These are phyloP conservation scores for Pseudachorutes palmiensis DNA, from an alignment of 1,140 invertebrate species.

Conservation along the genomic window DNA sequence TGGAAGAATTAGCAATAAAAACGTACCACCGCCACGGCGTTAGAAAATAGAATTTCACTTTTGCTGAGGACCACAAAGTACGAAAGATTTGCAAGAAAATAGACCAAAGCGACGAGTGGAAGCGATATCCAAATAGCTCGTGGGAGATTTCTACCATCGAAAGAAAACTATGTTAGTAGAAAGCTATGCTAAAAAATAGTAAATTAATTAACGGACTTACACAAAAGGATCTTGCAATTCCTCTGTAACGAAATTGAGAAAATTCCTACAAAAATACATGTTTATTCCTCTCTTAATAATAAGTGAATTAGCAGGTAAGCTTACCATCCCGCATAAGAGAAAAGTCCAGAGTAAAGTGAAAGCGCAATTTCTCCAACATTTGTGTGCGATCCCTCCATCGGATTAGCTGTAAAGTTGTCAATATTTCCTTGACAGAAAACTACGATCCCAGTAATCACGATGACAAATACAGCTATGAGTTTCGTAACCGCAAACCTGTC, in stretches of 20 bases:
- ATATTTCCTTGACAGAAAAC: constrained; percentile 47
- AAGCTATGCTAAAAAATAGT: too few relatives aligned
- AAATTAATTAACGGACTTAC: constrained; percentile 49
- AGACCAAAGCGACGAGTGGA: constrained; percentile 80
- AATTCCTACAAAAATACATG: constrained; percentile 58
- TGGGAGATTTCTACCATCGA: constrained; percentile 67
- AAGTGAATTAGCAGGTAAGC: too few relatives aligned
- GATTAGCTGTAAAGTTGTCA: constrained; percentile 47
- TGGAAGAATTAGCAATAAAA: neutral
- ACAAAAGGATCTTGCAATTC: constrained; percentile 86
- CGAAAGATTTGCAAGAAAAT: constrained; percentile 84
- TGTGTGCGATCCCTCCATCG: constrained; percentile 50
- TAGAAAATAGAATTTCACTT: constrained; percentile 67
- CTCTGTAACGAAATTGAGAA: constrained; percentile 95
- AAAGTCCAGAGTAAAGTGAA: constrained; percentile 58
- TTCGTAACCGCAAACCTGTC: constrained; percentile 87
- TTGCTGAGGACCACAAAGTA: constrained; percentile 85
- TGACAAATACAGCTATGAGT: constrained; percentile 77
- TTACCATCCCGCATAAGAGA: constrained; percentile 59
- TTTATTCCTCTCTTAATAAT: too few relatives aligned
- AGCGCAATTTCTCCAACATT: constrained; percentile 49
- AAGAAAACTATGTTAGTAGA: neutral
- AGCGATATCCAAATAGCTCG: constrained; percentile 88
- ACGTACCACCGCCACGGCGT: constrained; percentile 88
- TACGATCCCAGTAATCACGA: constrained; percentile 71